These are phyloP conservation scores for Lycaon pictus DNA, from an alignment of 2,113 vertebrate species.

Conservation along the genomic window DNA sequence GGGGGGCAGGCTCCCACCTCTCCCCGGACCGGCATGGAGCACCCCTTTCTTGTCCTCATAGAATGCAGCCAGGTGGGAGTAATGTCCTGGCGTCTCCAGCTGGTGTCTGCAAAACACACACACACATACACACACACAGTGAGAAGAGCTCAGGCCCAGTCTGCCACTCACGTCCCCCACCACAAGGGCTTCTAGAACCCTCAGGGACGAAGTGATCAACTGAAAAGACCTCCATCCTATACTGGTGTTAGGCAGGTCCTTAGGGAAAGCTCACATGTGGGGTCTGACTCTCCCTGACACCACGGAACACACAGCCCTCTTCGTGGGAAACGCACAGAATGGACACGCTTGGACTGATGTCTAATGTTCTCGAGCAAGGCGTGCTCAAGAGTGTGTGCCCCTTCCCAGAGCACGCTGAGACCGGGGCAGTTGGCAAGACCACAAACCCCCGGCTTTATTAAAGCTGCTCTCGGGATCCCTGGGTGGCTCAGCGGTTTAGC, in stretches of 20 bases:
- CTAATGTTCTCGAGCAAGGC: neutral
- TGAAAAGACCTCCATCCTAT: neutral
- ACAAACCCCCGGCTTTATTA: neutral
- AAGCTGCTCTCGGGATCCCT: neutral
- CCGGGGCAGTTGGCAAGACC: neutral
- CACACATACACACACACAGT: neutral
- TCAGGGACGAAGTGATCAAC: neutral
- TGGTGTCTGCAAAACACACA: slow-evolving; percentile 91
- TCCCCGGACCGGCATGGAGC: slow-evolving; percentile 90
- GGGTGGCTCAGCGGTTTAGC: neutral
- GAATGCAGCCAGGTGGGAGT: slow-evolving; percentile 97
- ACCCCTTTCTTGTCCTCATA: slow-evolving; percentile 99
- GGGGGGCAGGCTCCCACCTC: slow-evolving; percentile 89
- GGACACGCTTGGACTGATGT: neutral
- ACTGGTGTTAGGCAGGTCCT: neutral
- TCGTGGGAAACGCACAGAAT: neutral
- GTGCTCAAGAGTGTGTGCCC: neutral
- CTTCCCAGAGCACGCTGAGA: neutral
- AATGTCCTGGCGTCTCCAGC: slow-evolving; percentile 96
- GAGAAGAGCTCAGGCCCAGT: neutral
- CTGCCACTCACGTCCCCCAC: accelerated
- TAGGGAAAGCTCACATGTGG: neutral
- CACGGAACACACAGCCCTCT: neutral
- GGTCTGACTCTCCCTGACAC: neutral
- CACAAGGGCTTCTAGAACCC: too few species aligned